Percentiles rank a stretch among this genome's conserved stretches.
Conservation (phyloP, 2,797 vertebrate genomes). For the Dicrostonyx torquatus region DNA sequence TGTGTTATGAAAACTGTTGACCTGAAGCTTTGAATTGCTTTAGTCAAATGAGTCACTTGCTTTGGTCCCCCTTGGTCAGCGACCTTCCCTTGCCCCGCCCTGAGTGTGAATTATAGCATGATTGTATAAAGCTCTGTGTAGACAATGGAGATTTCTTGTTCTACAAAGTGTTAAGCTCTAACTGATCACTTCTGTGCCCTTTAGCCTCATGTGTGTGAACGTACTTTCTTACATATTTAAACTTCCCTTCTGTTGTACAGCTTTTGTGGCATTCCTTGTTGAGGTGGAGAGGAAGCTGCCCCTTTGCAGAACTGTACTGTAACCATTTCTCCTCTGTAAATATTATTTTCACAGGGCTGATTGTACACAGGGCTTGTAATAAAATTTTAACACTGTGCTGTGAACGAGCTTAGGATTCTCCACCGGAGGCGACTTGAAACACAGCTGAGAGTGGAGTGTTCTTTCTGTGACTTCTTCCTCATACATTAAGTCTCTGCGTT, state of each 20-base stretch:
- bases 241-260: slow-evolving; percentile 76
- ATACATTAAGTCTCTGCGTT: slow-evolving; percentile 83
- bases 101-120: slow-evolving; percentile 88
- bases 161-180: slow-evolving; percentile 85
- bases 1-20: slow-evolving; percentile 80
- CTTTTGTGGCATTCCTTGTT: slow-evolving; percentile 79
- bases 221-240: slow-evolving; percentile 78
- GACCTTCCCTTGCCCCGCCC: slow-evolving; percentile 69
- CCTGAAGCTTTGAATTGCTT: slow-evolving; percentile 77
- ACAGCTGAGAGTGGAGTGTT: slow-evolving; percentile 84
- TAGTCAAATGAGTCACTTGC: slow-evolving; percentile 75
- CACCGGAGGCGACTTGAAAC: slow-evolving; percentile 81
- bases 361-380: slow-evolving; percentile 83
- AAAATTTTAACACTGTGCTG: slow-evolving; percentile 83
- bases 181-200: slow-evolving; percentile 78
- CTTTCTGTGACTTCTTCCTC: slow-evolving; percentile 84
- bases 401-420: slow-evolving; percentile 81
- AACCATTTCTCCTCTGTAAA: slow-evolving; percentile 79
- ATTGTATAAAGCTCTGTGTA: slow-evolving; percentile 85
- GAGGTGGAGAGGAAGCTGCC: slow-evolving; percentile 79
- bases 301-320: slow-evolving; percentile 80
- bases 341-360: slow-evolving; percentile 84
- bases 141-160: slow-evolving; percentile 82
- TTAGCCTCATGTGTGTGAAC: slow-evolving; percentile 71
- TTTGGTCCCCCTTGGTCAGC: slow-evolving; percentile 81